These are phyloP conservation scores for Agrochola litura DNA, from an alignment of 2,888 invertebrate genomes.

Conservation along the genomic window DNA sequence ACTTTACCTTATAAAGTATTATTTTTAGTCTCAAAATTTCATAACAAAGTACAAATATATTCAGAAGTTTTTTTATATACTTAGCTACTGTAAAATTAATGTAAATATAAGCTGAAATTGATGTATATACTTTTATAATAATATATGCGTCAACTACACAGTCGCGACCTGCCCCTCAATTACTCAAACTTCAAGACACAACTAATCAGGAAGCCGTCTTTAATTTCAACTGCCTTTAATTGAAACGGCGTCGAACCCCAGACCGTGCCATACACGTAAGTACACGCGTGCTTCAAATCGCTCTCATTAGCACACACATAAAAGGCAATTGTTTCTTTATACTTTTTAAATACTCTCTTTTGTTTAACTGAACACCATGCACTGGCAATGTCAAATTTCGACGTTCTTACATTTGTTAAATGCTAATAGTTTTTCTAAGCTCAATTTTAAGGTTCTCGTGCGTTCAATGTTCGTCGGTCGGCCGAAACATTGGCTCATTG, in stretches of 20 bases:
- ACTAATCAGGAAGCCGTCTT: slow-evolving; percentile 58
- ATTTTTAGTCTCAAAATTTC: slow-evolving; percentile 24
- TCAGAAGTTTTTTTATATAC: slow-evolving; percentile 57
- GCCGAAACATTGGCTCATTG: slow-evolving; percentile 87
- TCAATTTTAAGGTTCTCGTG: slow-evolving; percentile 84
- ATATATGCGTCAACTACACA: slow-evolving; percentile 28
- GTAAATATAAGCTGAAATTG: slow-evolving; percentile 53
- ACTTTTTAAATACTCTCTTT: slow-evolving; percentile 78
- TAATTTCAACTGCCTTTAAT: slow-evolving; percentile 68
- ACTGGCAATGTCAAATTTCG: slow-evolving; percentile 79
- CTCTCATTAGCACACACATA: slow-evolving; percentile 82
- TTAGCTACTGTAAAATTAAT: slow-evolving; percentile 62
- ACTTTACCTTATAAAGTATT: slow-evolving; percentile 38
- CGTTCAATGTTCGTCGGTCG: slow-evolving; percentile 69
- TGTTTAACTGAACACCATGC: slow-evolving; percentile 81
- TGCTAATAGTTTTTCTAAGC: slow-evolving; percentile 85
- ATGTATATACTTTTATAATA: slow-evolving; percentile 50
- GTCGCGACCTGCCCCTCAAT: slow-evolving; percentile 55
- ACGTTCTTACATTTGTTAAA: slow-evolving; percentile 79
- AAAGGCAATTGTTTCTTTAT: slow-evolving; percentile 88
- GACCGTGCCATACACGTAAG: slow-evolving; percentile 36
- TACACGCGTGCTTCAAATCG: slow-evolving; percentile 59
- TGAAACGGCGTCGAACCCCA: slow-evolving; percentile 63
- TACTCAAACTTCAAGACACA: slow-evolving; percentile 59
- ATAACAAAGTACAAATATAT: slow-evolving; percentile 55